Base-by-base conservation (phyloP, 2,888 invertebrate genomes). In the Rapana venosa region DNA sequence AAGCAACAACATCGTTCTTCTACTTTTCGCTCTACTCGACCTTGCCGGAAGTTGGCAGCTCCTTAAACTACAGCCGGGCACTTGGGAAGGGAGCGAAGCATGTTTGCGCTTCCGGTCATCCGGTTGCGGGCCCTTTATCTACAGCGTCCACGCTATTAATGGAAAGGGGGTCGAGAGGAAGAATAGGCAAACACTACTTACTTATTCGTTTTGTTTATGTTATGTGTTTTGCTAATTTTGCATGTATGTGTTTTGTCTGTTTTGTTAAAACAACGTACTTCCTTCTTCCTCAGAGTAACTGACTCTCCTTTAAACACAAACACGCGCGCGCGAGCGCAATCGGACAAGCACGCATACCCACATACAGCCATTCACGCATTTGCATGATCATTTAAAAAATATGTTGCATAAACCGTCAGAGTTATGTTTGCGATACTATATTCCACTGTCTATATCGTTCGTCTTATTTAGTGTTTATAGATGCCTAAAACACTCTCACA, bases 71-170 rank as follows among this genome's bases (percentile, higher is more conserved):
- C 30, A 26, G 20, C 35, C 35, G 81, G 35, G 81, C 81, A 35
- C 81, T 81, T 81, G 32, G 35, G 66, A 66, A 35, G 81, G 81
- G 81, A 81, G 81, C 17, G 35, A 81, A 81, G 81, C 81, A 81
- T 81, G 81, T 81, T 35, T 81, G 81, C 81, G 17, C 81, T 81
- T 81, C 81, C 81, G 81, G 81, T 81, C 17, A 32, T 81, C 81
- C 81, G 35, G 81, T 81, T 81, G 81, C 81, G 17, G 32, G 35
- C 47, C 35, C 81, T 81, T 81, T 81, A 81, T 35, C 32, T 5
- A 32, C 11, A 35, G 8, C 81, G 81, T 81, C 35, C 8, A 35
- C 13, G 81, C 4, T 81, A 81, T 81, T 81, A 32, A 32, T 77
- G 77, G 13, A 26, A 13, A n/a, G 47, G 47, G 47, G 47, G 47